Conservation (phyloP, 2,888 invertebrate species). For the Eurytoma adleriae region DNA sequence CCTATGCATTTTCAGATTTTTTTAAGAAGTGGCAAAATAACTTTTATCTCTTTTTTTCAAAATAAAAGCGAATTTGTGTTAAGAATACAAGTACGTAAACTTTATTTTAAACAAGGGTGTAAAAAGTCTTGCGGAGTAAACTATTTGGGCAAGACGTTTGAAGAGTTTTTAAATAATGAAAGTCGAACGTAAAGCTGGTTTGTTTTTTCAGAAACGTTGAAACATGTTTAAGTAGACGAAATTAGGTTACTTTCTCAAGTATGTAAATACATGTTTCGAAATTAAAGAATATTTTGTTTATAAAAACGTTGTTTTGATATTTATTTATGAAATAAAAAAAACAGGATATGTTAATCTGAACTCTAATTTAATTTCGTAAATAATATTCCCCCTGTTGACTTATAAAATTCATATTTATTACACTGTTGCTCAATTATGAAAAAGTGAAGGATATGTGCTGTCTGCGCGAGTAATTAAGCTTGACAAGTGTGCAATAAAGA, state of each 20-base stretch:
- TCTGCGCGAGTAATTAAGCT: conserved; percentile 31
- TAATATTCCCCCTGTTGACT: not conserved
- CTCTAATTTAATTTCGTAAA: conserved; percentile 46
- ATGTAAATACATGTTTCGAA: conserved; percentile 41
- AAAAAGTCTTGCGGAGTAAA: not conserved
- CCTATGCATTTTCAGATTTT: too few relatives aligned
- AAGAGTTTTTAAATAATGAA: not conserved
- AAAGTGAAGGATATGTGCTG: not conserved
- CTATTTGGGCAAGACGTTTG: not conserved
- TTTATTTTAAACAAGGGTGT: not conserved
- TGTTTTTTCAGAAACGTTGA: conserved; percentile 1
- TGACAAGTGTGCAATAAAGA: conserved; percentile 35
- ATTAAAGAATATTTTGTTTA: conserved; percentile 37
- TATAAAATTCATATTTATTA: conserved; percentile 40
- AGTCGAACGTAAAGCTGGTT: not conserved
- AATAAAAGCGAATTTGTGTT: not conserved
- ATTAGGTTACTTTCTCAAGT: conserved; percentile 43
- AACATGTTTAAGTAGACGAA: conserved; percentile 18
- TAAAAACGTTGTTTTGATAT: conserved; percentile 1
- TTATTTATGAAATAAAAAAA: conserved; percentile 32
- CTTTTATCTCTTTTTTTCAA: too few relatives aligned
- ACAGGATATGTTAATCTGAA: conserved; percentile 40
- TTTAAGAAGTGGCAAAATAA: too few relatives aligned
- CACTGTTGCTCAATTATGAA: conserved; percentile 26
- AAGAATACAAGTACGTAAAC: not conserved